Evolutionary conservation across 2,113 vertebrate genomes (phyloP), one percentile per base, ranked within the genome.

Genomic region (Hemiscyllium ocellatum): DNA sequence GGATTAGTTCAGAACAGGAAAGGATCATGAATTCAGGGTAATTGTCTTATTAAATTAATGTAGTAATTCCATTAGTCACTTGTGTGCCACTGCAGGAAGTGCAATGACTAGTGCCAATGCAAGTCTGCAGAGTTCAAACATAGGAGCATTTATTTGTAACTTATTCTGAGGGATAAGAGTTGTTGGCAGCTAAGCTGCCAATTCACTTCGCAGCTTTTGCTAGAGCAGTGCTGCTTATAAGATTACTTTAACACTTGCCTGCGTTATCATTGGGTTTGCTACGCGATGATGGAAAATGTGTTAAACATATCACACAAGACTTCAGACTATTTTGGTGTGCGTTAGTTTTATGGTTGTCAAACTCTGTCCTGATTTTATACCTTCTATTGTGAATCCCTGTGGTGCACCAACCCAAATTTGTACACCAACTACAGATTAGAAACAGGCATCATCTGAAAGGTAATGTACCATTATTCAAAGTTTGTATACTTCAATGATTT

Each of bases 41-140:
- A 90, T 61, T 33, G 65, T 93, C 33, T 68, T 17, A 93, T 93
- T 93, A 66, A 93, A 15, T n/a, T 65, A 66, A 68, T 93, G 33
- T 42, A n/a, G 37, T 33, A 93, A 33, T 66, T 33, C 29, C 90
- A 93, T 66, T 93, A 22, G 61, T 66, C 65, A 93, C 37, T 20
- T 33, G 7, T 93, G 90, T 93, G 61, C 33, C 33, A 68, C 61
- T 66, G 33, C 65, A 65, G n/a, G 37, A 70, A 90, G 26, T 90
- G 26, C 61, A 91, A n/a, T 66, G 66, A 20, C 33, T 66, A 33
- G 61, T 91, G 52, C 33, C 90, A 68, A 66, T 93, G 90, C 33
- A 93, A 93, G 56, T 33, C 90, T 68, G 19, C 61, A 68, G 61
- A 93, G 52, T 93, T 93, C 90, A 93, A n/a, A n/a, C 52, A 66